A percentile compares a stretch with the other conserved stretches of the same genome.
phyloP scores from a whole-genome alignment of 2,113 vertebrate genomes.

The Pseudopodoces humilis region DNA sequence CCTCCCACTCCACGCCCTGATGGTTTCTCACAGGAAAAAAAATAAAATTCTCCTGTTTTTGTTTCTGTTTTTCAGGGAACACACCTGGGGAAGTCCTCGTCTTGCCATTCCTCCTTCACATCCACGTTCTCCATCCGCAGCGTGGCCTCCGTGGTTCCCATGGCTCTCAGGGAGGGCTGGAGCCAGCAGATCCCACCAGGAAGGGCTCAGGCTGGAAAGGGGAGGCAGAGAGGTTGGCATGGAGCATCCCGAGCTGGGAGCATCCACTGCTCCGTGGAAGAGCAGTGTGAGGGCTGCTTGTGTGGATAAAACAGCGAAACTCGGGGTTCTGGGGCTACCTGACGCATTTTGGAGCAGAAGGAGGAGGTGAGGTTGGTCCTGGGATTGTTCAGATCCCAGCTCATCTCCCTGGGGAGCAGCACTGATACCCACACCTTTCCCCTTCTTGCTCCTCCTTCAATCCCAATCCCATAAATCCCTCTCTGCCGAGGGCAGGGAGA shows the following conservation, averaged over 20 bases:
- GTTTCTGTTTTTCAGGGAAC: neutral
- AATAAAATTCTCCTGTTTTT: neutral
- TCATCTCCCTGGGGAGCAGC: neutral
- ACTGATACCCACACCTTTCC: rapidly evolving
- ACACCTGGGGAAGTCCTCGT: conserved; percentile 89
- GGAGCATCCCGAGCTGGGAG: rapidly evolving
- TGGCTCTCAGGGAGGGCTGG: conserved; percentile 30
- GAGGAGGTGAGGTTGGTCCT: neutral
- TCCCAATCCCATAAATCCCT: neutral
- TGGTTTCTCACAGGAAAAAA: neutral
- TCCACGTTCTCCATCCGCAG: conserved; percentile 90
- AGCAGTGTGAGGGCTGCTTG: neutral
- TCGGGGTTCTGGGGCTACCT: neutral
- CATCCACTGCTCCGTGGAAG: neutral
- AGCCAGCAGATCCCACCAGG: neutral
- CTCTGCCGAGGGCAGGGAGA: neutral
- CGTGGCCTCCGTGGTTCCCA: conserved; percentile 89
- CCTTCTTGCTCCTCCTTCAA: neutral
- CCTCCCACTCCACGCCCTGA: neutral
- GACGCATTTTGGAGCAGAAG: rapidly evolving
- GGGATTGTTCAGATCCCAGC: neutral
- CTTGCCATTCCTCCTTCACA: conserved; percentile 92
- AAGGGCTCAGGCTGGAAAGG: neutral
- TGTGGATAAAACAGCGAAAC: neutral
- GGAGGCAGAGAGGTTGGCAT: neutral